A percentile compares a stretch with the other conserved stretches of the same genome.
phyloP scores from a whole-genome alignment of 2,113 vertebrate species.

The Orycteropus afer region DNA sequence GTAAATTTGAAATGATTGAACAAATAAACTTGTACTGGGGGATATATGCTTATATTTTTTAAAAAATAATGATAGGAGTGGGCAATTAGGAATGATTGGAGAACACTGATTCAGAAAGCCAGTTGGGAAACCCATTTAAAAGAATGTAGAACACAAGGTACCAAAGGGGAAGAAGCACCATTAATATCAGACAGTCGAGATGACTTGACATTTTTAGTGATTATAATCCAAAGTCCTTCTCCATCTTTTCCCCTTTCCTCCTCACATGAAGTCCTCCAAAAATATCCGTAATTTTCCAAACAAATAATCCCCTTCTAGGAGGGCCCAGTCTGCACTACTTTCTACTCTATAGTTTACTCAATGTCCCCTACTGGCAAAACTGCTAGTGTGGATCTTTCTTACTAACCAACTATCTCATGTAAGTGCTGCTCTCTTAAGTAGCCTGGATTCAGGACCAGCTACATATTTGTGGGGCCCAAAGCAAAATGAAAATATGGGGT shows the following conservation, averaged over 20 bases:
- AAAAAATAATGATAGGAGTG: not conserved
- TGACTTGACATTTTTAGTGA: not conserved
- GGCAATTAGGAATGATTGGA: slow-evolving; percentile 45
- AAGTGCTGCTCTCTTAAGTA: slow-evolving; percentile 2
- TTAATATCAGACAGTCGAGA: not conserved
- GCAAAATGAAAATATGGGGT: not conserved
- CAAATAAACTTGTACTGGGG: not conserved
- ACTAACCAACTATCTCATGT: not conserved
- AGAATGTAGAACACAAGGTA: not conserved
- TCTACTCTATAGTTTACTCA: not conserved
- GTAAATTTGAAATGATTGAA: slow-evolving; percentile 46
- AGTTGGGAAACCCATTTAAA: slow-evolving; percentile 47
- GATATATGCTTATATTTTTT: not conserved
- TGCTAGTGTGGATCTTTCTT: not conserved
- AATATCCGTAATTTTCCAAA: slow-evolving; percentile 7
- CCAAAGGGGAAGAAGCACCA: not conserved
- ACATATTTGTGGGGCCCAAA: not conserved
- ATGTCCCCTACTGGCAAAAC: not conserved
- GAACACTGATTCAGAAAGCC: slow-evolving; percentile 7
- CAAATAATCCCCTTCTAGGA: not conserved
- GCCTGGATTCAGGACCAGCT: not conserved
- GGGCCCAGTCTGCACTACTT: not conserved
- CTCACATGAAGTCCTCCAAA: not conserved
- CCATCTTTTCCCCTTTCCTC: not conserved
- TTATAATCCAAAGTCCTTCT: not conserved